These are phyloP conservation scores for Eremobia ochroleuca DNA, from an alignment of 2,888 invertebrate species.

Conservation along the genomic window DNA sequence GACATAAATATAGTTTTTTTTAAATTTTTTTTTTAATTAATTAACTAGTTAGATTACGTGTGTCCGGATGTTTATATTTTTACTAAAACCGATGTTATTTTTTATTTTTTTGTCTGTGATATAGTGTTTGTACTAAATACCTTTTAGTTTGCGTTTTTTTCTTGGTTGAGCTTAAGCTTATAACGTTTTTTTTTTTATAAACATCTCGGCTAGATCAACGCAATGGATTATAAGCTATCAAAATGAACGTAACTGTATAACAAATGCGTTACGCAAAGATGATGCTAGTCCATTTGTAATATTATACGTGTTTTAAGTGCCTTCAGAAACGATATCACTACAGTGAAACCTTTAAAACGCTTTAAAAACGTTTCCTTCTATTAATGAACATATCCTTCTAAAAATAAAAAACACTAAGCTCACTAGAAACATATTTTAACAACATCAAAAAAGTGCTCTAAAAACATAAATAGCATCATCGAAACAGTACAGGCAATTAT, in stretches of 20 bases:
- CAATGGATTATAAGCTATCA: neutral
- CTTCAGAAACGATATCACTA: neutral
- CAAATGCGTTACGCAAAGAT: neutral
- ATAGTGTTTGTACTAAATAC: neutral
- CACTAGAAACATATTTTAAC: neutral
- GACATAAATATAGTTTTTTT: too few relatives aligned
- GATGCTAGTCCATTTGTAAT: too few relatives aligned
- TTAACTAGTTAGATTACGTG: neutral
- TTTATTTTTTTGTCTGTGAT: neutral
- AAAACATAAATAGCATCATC: slow-evolving; percentile 32
- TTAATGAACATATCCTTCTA: too few relatives aligned
- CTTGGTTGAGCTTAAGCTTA: neutral
- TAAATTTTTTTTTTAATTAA: too few relatives aligned
- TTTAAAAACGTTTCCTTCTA: neutral
- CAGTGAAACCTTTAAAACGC: too few relatives aligned
- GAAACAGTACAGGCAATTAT: slow-evolving; percentile 49
- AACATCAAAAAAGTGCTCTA: neutral
- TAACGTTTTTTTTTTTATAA: neutral
- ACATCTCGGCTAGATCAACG: neutral
- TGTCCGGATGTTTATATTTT: neutral
- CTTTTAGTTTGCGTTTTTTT: neutral
- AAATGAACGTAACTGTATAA: neutral
- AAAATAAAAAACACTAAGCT: neutral
- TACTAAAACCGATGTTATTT: neutral
- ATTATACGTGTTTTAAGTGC: too few relatives aligned